These are phyloP conservation scores for Puffinus mauretanicus DNA, from an alignment of 2,113 vertebrate genomes.

Conservation along the genomic window DNA sequence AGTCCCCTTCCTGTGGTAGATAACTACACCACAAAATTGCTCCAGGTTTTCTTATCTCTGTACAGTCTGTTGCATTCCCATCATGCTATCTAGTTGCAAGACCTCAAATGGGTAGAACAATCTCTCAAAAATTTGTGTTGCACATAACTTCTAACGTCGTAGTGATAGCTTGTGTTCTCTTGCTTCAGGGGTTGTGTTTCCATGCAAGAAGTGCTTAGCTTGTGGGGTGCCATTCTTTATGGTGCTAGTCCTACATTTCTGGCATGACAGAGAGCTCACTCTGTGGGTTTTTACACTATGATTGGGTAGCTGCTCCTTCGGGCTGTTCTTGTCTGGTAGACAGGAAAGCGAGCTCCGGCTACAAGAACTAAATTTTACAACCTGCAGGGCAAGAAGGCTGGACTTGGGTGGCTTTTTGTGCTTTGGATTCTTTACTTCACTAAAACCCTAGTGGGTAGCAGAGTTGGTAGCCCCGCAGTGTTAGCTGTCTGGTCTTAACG, in stretches of 20 bases:
- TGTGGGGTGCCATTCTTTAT: background rate
- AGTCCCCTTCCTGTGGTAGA: background rate
- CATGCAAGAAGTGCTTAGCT: background rate
- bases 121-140: background rate
- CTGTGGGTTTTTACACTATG: background rate
- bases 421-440: background rate
- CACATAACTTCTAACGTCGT: background rate
- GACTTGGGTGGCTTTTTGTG: background rate
- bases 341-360: background rate
- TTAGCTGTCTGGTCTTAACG: background rate
- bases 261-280: background rate
- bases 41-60: background rate
- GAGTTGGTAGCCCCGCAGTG: rapidly evolving
- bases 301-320: background rate
- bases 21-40: background rate
- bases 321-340: background rate
- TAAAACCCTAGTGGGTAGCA: background rate
- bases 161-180: background rate
- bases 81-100: background rate
- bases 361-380: background rate
- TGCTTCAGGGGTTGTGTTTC: background rate
- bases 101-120: background rate
- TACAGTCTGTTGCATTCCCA: background rate
- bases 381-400: background rate
- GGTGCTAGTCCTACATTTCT: background rate